Base-by-base conservation (phyloP, 2,113 vertebrate species). In the Zingel zingel region DNA sequence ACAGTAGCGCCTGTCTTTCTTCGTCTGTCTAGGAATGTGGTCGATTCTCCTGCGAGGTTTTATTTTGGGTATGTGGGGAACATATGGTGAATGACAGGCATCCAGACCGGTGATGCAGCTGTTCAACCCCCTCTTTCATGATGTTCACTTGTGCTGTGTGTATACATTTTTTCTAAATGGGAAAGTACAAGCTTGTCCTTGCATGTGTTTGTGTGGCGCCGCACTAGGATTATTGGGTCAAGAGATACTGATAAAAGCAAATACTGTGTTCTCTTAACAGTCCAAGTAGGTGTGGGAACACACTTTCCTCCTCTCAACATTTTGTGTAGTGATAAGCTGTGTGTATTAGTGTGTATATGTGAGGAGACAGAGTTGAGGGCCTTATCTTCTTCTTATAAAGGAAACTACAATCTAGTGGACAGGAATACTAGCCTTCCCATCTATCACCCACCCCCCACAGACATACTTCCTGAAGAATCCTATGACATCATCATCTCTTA, bases 41-140 rank as follows among this genome's bases (percentile, higher is more conserved):
- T 65, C 21, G 73, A 76, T 86, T 90, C 74, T 84, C 66, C 70
- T 59, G 68, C 21, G 0, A 66, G 86, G 87, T 76, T 93, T 93
- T 94, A 94, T 95, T 95, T 94, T 51, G 91, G 90, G 88, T 91
- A 48, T 85, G 78, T 76, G 54, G 77, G 74, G 78, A 84, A 92
- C 94, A 94, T 82, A 92, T 95, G 93, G 87, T 72, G 81, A 92
- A 88, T 86, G 88, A 84, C 84, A 82, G 77, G 70, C 84, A 91
- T 92, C 85, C 69, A 75, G 85, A 77, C 53, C 47, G 61, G 81
- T 48, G 53, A 84, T 48, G 81, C 89, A 92, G 93, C 94, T 95
- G 95, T 94, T 93, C 80, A 87, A 86, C 58, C 81, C 72, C 79
- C 66, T 81, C 81, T 87, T 84, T 81, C 83, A 58, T 76, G 82